Base-by-base conservation (phyloP, 2,888 invertebrate species). In the Pyrrhia umbra region DNA sequence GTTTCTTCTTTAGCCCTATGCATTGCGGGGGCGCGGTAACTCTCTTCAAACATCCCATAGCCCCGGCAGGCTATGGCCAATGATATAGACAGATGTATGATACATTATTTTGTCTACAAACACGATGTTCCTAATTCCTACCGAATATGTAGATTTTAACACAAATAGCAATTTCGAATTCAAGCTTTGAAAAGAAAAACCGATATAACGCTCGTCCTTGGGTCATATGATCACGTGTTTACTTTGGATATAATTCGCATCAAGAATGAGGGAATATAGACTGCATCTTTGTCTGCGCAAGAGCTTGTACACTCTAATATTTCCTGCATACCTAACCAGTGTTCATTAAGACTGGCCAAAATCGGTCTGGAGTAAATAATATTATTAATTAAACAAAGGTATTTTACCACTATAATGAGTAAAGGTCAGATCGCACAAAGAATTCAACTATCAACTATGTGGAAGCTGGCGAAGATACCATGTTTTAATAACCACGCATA, bases 91-190 rank as follows among this genome's bases (percentile, higher is more conserved):
- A 1, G 49, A 30, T 25, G 10, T 18, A 16, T 30, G 9, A 10
- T 23, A 27, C 13, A 9, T 40, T n/a, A n/a, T n/a, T n/a, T 62
- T 51, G 23, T 46, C 50, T 46, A 57, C 42, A 30, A 27, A 49
- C 56, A 25, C 43, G 30, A 61, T 62, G 60, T 50, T 43, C 63
- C 46, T 61, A 68, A 73, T 75, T 77, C 61, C 55, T 40, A 67
- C 16, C 55, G 55, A 65, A 75, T 61, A 59, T 51, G 15, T 46
- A 46, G 60, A 60, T 58, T 65, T 65, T 75, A 64, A 46, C 57
- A 63, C 60, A 69, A 73, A 72, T 66, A 69, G 67, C 79, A 78
- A 72, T 78, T 78, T 76, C 72, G 62, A 64, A 67, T 60, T 68
- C 45, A 49, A 71, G 37, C 15, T 37, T 37, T 42, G 75, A 78